Base-by-base conservation (phyloP, 2,888 invertebrate species). In the Synergus gifuensis region DNA sequence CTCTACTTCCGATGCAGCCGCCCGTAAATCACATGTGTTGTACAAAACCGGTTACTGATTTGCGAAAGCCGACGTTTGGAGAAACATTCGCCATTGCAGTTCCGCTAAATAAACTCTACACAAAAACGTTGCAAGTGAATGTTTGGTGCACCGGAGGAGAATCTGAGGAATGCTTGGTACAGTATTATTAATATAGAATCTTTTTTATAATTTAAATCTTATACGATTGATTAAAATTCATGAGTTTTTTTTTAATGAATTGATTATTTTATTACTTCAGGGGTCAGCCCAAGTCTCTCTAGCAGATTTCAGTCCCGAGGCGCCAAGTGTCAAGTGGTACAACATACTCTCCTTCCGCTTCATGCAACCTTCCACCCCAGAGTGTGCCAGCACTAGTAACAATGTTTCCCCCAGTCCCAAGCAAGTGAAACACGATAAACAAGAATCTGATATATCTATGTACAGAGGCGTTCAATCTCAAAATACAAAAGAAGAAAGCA, bases 221-320 rank as follows among this genome's bases (percentile, higher is more conserved):
- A 60, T 60, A 22, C 12, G 60, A 36, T 36, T 36, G 22, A 18
- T n/a, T 9, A 44, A 44, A 9, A 12, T 46, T 60, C 14, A 18
- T n/a, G 28, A 8, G 18, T 40, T 3, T n/a, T 12, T 4, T 14
- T 40, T 46, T 14, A 46, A 11, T 60, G 16, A 76, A 16, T 54
- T 77, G 42, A 36, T 78, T 62, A 77, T 64, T 62, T 78, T 63
- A 77, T 83, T 78, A 66, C 60, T 76, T 79, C 93, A 98, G 98
- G 98, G 98, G 87, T 98, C 98, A 89, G 96, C 97, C 77, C 98
- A 98, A 95, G 97, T 98, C 83, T 98, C 98, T 91, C 93, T 99
- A 88, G 98, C 98, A 69, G 98, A 98, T 93, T 98, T 98, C 92
- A 97, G 97, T 89, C 95, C 97, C 0, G 97, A 97, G 84, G 93